These are phyloP conservation scores for Idaea straminata DNA, from an alignment of 2,888 invertebrate species.

Conservation along the genomic window DNA sequence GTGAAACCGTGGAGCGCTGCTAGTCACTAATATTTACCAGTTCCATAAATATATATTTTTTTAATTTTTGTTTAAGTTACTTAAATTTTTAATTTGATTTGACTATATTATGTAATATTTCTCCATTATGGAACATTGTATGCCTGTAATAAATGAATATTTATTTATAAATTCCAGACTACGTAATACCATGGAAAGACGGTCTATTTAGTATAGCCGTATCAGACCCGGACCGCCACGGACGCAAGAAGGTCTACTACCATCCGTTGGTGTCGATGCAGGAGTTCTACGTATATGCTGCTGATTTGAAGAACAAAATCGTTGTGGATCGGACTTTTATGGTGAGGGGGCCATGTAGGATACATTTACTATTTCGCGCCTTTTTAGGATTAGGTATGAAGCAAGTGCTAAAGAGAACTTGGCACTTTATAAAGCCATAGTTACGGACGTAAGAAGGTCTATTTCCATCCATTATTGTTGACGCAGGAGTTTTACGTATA, in stretches of 20 bases:
- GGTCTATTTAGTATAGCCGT: slow-evolving; percentile 87
- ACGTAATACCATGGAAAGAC: slow-evolving; percentile 83
- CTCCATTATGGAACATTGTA: no score
- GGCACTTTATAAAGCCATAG: slow-evolving; percentile 8
- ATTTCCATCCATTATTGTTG: slow-evolving; percentile 88
- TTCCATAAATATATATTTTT: no score
- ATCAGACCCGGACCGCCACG: slow-evolving; percentile 72
- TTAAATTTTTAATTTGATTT: no score
- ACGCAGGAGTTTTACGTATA: slow-evolving; percentile 84
- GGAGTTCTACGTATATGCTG: slow-evolving; percentile 84
- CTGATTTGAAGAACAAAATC: slow-evolving; percentile 66
- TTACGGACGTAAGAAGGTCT: slow-evolving; percentile 81
- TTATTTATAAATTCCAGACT: slow-evolving; percentile 57
- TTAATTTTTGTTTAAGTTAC: no score
- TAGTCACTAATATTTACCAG: neutral
- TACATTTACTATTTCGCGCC: no score
- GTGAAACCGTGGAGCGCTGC: no score
- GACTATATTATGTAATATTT: no score
- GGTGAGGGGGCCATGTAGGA: slow-evolving; percentile 23
- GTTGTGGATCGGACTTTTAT: slow-evolving; percentile 18
- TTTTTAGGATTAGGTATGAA: no score
- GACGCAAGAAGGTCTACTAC: slow-evolving; percentile 83
- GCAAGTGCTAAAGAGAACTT: no score
- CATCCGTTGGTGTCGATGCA: slow-evolving; percentile 87
- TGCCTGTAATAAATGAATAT: no score